Evolutionary conservation across 2,888 invertebrate species (phyloP).

Genomic region (Zootermopsis nevadensis): DNA sequence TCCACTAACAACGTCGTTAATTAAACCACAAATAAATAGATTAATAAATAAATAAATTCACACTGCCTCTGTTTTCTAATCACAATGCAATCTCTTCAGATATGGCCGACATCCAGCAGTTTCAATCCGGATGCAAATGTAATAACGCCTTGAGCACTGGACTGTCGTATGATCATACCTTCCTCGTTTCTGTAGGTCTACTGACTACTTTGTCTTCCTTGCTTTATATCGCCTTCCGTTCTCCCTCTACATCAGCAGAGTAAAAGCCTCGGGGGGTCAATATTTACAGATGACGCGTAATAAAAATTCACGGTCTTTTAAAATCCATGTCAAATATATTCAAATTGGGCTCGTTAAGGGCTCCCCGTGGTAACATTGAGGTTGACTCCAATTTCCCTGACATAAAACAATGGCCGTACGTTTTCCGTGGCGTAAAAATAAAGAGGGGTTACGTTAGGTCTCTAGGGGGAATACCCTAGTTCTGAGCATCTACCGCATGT

Average conservation of each 20-base stretch:
- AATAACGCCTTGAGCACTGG: not conserved
- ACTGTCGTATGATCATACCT: slow-evolving; percentile 13
- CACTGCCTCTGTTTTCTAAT: too few species aligned
- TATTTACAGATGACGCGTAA: slow-evolving; percentile 66
- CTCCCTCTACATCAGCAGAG: slow-evolving; percentile 32
- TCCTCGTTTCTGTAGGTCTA: not conserved
- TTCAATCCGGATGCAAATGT: not conserved
- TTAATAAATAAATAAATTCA: too few species aligned
- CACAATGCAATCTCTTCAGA: too few species aligned
- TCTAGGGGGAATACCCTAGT: slow-evolving; percentile 19
- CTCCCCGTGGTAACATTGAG: slow-evolving; percentile 58
- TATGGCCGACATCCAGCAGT: too few species aligned
- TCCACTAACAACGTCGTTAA: too few species aligned
- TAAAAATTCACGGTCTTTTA: slow-evolving; percentile 55
- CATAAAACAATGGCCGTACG: slow-evolving; percentile 63
- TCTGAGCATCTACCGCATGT: slow-evolving; percentile 29
- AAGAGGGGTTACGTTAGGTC: slow-evolving; percentile 47
- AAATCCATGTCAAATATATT: slow-evolving; percentile 70
- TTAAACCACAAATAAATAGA: too few species aligned
- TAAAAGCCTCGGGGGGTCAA: slow-evolving; percentile 57
- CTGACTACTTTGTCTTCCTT: slow-evolving; percentile 33
- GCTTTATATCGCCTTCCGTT: slow-evolving; percentile 4
- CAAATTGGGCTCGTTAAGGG: slow-evolving; percentile 65
- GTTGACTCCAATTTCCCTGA: slow-evolving; percentile 68
- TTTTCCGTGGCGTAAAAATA: slow-evolving; percentile 52